Conservation (phyloP, 2,888 invertebrate genomes). For the Entomobrya proxima region DNA sequence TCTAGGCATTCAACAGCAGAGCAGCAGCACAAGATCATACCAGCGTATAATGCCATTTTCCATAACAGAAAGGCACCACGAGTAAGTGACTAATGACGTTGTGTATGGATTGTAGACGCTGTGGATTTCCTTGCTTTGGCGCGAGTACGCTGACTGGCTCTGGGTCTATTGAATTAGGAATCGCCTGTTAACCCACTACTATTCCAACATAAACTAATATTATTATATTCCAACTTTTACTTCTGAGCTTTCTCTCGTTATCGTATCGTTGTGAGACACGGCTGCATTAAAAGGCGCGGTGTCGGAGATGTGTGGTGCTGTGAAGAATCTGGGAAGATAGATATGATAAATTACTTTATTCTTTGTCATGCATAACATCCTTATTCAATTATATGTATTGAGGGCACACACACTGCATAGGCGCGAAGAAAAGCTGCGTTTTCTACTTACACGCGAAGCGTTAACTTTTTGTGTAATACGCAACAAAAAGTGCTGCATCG, state of each 20-base stretch:
- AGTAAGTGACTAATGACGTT: constrained; percentile 39
- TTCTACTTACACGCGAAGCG: neutral
- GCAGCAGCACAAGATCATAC: neutral
- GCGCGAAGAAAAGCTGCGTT: neutral
- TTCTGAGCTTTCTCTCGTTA: neutral
- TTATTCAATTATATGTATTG: constrained; percentile 12
- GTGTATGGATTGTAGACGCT: constrained; percentile 27
- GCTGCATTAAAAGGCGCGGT: neutral
- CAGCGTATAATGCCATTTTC: neutral
- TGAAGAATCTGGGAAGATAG: constrained; percentile 16
- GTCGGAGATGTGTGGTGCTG: constrained; percentile 2
- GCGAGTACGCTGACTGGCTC: neutral
- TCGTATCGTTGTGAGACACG: neutral
- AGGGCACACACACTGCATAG: neutral
- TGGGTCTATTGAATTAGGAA: constrained; percentile 27
- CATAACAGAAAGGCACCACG: neutral
- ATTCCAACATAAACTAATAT: neutral
- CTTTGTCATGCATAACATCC: constrained; percentile 38
- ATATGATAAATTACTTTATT: constrained; percentile 46
- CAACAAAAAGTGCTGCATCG: neutral
- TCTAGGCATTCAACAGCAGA: neutral
- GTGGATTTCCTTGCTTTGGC: constrained; percentile 29
- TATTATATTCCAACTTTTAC: neutral
- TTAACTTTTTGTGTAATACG: no score
- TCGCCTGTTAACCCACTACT: neutral